Evolutionary conservation across 2,113 vertebrate species (phyloP).

Genomic region (Neodontobutis hainanensis): DNA sequence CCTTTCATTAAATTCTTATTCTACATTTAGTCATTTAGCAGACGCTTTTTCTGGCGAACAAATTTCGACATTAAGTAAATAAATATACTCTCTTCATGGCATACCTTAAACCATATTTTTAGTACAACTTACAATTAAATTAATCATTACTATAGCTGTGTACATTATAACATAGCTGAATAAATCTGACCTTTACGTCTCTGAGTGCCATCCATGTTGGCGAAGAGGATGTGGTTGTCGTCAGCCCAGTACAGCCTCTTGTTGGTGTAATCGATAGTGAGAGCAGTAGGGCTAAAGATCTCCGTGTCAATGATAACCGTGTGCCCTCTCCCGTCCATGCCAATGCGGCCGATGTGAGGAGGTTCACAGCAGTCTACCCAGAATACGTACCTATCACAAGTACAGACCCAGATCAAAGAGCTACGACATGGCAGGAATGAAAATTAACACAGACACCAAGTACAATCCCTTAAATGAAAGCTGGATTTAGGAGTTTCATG

Average conservation of each 20-base stretch:
- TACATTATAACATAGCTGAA: too few relatives aligned
- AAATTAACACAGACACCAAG: background rate
- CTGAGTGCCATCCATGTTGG: slow-evolving; percentile 92
- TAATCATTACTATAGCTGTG: too few relatives aligned
- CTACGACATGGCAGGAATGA: background rate
- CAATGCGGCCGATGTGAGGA: slow-evolving; percentile 90
- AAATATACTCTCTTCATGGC: too few relatives aligned
- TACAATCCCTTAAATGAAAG: slow-evolving; percentile 1
- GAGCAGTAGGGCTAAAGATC: slow-evolving; percentile 90
- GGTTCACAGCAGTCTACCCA: slow-evolving; percentile 98
- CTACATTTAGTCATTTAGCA: too few relatives aligned
- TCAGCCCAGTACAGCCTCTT: slow-evolving; percentile 96
- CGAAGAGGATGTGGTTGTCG: slow-evolving; percentile 94
- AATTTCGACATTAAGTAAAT: too few relatives aligned
- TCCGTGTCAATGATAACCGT: slow-evolving; percentile 88
- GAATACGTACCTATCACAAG: slow-evolving; percentile 86
- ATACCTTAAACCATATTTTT: too few relatives aligned
- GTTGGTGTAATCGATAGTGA: slow-evolving; percentile 97
- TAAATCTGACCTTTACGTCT: slow-evolving; percentile 86
- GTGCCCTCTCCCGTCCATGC: slow-evolving; percentile 94
- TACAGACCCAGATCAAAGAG: slow-evolving; percentile 24
- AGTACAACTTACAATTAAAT: too few relatives aligned
- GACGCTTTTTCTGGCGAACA: too few relatives aligned
- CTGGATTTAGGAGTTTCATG: background rate
- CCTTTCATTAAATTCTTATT: too few relatives aligned